Base-by-base conservation (phyloP, 2,797 vertebrate genomes). In the Lacerta bilineata region DNA sequence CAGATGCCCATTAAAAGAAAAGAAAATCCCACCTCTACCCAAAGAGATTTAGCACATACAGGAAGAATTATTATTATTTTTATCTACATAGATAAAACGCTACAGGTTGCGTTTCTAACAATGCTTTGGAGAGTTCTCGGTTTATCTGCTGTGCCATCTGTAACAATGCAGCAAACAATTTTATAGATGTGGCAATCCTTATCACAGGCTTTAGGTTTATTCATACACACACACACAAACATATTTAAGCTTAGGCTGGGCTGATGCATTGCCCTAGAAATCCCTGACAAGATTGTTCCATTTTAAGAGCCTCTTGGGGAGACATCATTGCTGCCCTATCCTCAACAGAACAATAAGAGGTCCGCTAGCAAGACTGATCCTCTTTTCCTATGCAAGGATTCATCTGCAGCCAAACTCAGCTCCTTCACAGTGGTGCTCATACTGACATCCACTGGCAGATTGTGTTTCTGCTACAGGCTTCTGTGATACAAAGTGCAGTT, bases 371-470 rank as follows among this genome's bases (percentile, higher is more conserved):
- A 90, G 86, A 84, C 0, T 0, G 11, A n/a, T 80, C 6, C 36
- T 72, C 72, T 9, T 18, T 59, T 41, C 46, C 43, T 90, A 84
- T 87, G 23, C 71, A 91, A 91, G 50, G 7, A 81, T 88, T 86
- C 55, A 90, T 91, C 79, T 86, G 46, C 81, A 90, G 61, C 72
- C 81, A 86, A 88, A 46, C 90, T 90, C 87, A 90, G 83, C 81
- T 80, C 4, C 36, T 91, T 79, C 87, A 89, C 83, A 84, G 83
- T 55, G 66, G 5, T 88, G 90, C 80, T 88, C 81, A 88, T 59
- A 94, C 92, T 94, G 93, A 92, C 94, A 95, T 92, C 90, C 89
- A 84, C 89, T 90, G 93, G 93, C 66, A 88, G 39, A 89, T 4
- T 91, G 2, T 0, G 55, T 41, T 93, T 93, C 88, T 90, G 83